Percentiles rank a stretch among this genome's conserved stretches.
Evolutionary conservation across 2,113 vertebrate species (phyloP).

Genomic region (Grammomys surdaster): DNA sequence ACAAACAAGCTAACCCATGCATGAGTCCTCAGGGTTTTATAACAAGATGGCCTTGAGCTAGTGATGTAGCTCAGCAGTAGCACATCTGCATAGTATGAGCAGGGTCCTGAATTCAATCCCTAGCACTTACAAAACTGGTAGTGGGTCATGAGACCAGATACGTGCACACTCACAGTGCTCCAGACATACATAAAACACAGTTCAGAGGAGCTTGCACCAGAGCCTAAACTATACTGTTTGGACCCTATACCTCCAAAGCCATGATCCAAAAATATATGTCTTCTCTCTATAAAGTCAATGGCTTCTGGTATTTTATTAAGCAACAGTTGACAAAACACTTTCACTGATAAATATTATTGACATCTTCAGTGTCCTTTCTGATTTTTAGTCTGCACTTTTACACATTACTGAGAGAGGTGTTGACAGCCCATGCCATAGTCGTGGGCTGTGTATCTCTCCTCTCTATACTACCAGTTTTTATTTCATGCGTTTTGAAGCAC

Average conservation of each 20-base stretch:
- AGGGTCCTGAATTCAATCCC: background rate
- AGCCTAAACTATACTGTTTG: background rate
- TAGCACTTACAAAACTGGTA: background rate
- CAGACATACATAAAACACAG: background rate
- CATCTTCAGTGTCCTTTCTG: background rate
- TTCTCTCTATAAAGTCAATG: background rate
- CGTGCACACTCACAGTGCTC: background rate
- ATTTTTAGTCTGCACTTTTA: background rate
- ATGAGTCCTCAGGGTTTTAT: background rate
- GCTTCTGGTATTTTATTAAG: background rate
- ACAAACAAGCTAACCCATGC: background rate
- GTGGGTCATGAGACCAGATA: background rate
- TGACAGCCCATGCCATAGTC: background rate
- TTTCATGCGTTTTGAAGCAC: background rate
- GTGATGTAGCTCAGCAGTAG: background rate
- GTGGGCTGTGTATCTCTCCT: background rate
- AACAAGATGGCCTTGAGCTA: background rate
- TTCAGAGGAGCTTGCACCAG: background rate
- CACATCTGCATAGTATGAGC: background rate
- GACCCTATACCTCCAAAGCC: background rate
- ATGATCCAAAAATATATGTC: background rate
- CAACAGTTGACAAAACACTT: background rate
- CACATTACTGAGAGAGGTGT: background rate
- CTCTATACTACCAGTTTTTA: background rate
- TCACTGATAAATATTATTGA: background rate